Evolutionary conservation across 2,888 invertebrate genomes (phyloP), one percentile per base, ranked within the genome.

Genomic region (Caenorhabditis sp.): DNA sequence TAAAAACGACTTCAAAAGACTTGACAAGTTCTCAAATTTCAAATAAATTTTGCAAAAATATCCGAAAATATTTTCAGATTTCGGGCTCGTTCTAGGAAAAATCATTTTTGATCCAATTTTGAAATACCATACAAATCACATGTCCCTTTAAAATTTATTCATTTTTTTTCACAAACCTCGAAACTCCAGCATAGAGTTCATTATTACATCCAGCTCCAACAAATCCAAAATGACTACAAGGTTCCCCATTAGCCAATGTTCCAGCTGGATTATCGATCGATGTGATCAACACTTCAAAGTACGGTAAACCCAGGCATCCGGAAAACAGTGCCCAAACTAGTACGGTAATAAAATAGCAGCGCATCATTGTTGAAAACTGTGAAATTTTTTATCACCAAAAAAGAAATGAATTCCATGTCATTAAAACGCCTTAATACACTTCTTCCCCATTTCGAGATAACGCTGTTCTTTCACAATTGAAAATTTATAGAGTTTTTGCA

Each of bases 221-320:
- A 38, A 73, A 77, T 5, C 50, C 58, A 53, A 73, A 77, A 1
- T 54, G 31, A 31, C 54, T 60, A 49, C 77, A 77, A 7, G 70
- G 52, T 7, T 43, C 20, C 27, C 75, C 75, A 23, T 61, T 31
- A 1, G 56, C 20, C 36, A 67, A 50, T 10, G 43, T 66, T 23
- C 77, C 77, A 1, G 70, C 56, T 17, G 77, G 70, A 63, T 73
- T 73, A 20, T 73, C 77, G 49, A 71, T 63, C 56, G 63, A 63
- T 8, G 67, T 59, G 17, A 71, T 63, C 14, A 71, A 25, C 14
- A 71, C 65, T 67, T 63, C 50, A 23, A 71, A 63, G 31, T 66
- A 66, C 10, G 57, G 31, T 57, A 20, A 10, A 21, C 10, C 25
- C 5, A 20, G 53, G 21, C 53, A 8, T 4, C 53, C 21, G 3